Evolutionary conservation across 2,113 vertebrate species (phyloP).

Genomic region (Sus scrofa): DNA sequence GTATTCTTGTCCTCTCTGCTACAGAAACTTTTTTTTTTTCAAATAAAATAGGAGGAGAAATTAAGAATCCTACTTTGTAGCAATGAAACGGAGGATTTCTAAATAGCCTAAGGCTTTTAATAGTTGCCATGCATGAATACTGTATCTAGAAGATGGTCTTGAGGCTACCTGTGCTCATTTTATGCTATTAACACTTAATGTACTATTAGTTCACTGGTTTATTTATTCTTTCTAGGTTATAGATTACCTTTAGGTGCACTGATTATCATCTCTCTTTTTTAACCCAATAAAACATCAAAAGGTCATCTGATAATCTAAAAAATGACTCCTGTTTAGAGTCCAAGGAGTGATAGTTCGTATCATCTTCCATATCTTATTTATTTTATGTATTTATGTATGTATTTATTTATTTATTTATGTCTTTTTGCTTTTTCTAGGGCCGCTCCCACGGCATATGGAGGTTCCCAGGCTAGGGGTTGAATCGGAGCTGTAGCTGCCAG

Average conservation of each 20-base stretch:
- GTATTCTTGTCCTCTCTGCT: background rate
- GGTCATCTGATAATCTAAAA: constrained; percentile 25
- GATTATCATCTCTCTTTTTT: background rate
- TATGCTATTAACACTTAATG: background rate
- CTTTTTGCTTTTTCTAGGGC: too few species aligned
- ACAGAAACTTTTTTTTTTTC: background rate
- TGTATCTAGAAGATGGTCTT: background rate
- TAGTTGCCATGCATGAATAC: background rate
- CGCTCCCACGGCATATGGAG: too few species aligned
- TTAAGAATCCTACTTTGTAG: background rate
- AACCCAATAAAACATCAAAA: background rate
- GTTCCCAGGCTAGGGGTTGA: too few species aligned
- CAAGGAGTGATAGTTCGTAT: constrained; percentile 12
- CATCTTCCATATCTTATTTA: background rate
- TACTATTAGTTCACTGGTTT: background rate
- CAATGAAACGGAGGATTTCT: background rate
- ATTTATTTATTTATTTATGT: too few species aligned
- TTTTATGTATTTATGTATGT: too few species aligned
- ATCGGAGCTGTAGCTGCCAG: too few species aligned
- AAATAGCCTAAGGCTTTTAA: background rate
- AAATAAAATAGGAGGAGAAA: background rate
- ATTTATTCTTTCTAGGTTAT: background rate
- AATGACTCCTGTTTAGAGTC: background rate
- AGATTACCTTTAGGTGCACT: background rate
- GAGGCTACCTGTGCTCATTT: background rate